Evolutionary conservation across 2,888 invertebrate species (phyloP), one percentile per base, ranked within the genome.

Genomic region (Megamerina dolium): DNA sequence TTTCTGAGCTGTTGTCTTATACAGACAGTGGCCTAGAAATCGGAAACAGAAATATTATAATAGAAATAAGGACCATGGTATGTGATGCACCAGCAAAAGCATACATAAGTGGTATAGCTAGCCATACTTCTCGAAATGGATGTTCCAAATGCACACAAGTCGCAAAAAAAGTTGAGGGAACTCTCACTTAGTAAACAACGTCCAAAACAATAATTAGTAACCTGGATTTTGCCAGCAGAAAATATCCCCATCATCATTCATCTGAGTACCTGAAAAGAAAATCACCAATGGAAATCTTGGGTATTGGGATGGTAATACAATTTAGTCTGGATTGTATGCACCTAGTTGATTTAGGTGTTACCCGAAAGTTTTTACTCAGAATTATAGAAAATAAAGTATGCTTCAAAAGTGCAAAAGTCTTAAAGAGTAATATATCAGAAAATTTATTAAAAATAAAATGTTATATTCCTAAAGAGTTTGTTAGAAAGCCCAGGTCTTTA

Each of bases 81-180:
- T 39, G 21, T 23, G 40, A 33, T 12, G 33, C 32, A 10, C 26
- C 23, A 14, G 26, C 17, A 4, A 39, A 39, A 13, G 10, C 39
- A 10, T 31, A 31, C 21, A 20, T 13, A 5, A 20, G 39, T 31
- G 17, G 27, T 18, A 34, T 33, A 9, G 26, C 33, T 19, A 20
- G 26, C 20, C 31, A 39, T 20, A 29, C 39, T 20, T 30, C 21
- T 12, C n/a, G 20, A 14, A 9, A 41, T 26, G 40, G 40, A 4
- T 41, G 23, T 10, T 18, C 33, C 4, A 41, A 41, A 19, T 41
- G 40, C 32, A 40, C 21, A n/a, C 30, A 38, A 38, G 13, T 29
- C n/a, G 38, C 38, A 3, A 38, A 30, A 29, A 38, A 38, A 30
- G 30, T 17, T 18, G 6, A 17, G 8, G 1, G 13, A 13, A 13